Conservation (phyloP, 2,113 vertebrate species). For the Serinus canaria region DNA sequence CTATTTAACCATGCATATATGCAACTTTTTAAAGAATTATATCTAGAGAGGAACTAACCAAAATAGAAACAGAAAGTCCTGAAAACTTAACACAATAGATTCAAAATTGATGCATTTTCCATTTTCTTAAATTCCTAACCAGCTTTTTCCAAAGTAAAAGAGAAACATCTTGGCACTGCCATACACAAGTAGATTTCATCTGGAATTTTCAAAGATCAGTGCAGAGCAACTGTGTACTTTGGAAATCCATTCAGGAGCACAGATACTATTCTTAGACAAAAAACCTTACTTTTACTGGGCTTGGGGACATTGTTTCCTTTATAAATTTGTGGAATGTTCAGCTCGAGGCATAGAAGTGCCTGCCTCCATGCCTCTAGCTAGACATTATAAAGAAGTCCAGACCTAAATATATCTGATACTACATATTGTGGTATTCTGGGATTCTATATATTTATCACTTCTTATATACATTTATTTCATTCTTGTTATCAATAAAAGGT, state of each 20-base stretch:
- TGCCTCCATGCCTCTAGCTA: background rate
- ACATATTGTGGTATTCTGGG: background rate
- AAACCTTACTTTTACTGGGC: no score
- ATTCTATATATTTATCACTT: background rate
- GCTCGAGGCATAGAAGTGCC: no score
- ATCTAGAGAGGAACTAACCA: background rate
- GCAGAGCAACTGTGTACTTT: background rate
- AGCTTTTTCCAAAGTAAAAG: background rate
- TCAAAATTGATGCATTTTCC: background rate
- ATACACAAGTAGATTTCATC: background rate
- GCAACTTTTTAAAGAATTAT: background rate
- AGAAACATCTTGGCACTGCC: background rate
- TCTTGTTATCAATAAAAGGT: background rate
- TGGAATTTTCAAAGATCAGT: constrained; percentile 9
- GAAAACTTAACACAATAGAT: background rate
- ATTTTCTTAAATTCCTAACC: background rate
- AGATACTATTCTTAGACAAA: background rate
- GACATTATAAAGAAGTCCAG: background rate
- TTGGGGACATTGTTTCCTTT: no score
- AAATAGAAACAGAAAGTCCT: background rate
- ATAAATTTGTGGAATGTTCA: no score
- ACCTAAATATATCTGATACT: background rate
- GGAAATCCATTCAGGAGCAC: background rate
- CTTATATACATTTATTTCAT: background rate
- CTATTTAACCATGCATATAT: background rate